Evolutionary conservation across 1,140 invertebrate genomes (phyloP).

Genomic region (Tyrophagus putrescentiae): DNA sequence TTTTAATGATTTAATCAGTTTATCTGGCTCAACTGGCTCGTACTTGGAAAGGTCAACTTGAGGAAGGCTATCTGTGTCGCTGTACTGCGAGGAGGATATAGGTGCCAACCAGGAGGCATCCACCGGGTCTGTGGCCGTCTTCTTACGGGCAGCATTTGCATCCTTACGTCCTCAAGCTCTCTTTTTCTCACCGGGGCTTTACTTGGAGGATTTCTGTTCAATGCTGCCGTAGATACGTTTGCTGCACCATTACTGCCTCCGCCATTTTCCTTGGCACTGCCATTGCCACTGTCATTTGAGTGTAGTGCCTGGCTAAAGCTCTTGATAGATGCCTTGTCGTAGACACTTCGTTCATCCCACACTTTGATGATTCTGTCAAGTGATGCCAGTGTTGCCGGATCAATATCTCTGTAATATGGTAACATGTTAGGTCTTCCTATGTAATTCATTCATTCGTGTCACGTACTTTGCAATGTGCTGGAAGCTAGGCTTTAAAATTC

Average conservation of each 20-base stretch:
- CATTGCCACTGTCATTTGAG: not conserved
- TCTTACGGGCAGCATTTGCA: not conserved
- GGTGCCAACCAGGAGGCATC: too few relatives aligned
- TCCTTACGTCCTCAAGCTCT: not conserved
- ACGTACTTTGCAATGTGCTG: slow-evolving; percentile 73
- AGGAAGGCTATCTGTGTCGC: too few relatives aligned
- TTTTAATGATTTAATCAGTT: slow-evolving; percentile 42
- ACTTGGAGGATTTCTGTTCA: too few relatives aligned
- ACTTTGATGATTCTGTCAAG: slow-evolving; percentile 79
- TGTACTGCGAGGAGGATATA: too few relatives aligned
- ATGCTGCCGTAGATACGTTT: too few relatives aligned
- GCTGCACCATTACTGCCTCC: too few relatives aligned
- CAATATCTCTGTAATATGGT: slow-evolving; percentile 74
- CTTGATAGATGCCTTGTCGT: slow-evolving; percentile 65
- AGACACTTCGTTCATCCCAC: slow-evolving; percentile 77
- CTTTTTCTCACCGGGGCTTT: too few relatives aligned
- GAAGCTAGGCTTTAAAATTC: slow-evolving; percentile 58
- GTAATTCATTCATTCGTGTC: too few relatives aligned
- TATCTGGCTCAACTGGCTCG: slow-evolving; percentile 32
- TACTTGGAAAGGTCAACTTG: slow-evolving; percentile 3
- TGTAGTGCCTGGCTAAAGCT: slow-evolving; percentile 41
- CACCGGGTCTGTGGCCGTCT: not conserved
- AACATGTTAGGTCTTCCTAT: too few relatives aligned
- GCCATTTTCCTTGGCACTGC: not conserved
- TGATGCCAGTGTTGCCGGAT: slow-evolving; percentile 49